phyloP scores from a whole-genome alignment of 2,113 vertebrate genomes.

The Nycticorax nycticorax region DNA sequence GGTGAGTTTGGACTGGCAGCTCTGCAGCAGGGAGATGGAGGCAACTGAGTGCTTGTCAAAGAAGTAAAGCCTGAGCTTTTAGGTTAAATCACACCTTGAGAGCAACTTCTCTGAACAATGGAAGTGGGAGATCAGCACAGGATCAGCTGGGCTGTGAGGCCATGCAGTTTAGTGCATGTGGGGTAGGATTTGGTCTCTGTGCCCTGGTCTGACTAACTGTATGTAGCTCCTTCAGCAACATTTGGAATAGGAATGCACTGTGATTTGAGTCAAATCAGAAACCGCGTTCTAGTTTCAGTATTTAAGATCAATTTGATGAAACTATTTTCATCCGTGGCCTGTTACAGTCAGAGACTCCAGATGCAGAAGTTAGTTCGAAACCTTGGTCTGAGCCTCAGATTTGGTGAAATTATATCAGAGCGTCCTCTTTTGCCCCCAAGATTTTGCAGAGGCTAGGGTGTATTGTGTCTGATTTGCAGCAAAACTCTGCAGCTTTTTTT shows the following conservation, averaged over 20 bases:
- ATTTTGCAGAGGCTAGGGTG: neutral
- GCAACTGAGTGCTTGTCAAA: neutral
- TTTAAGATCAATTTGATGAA: neutral
- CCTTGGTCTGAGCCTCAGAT: neutral
- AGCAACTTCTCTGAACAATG: neutral
- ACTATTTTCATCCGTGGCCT: accelerated
- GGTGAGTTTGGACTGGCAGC: neutral
- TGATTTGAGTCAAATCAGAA: neutral
- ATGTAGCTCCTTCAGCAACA: neutral
- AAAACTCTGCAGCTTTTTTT: neutral
- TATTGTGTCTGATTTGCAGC: neutral
- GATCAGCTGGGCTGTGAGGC: neutral
- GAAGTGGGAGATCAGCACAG: neutral
- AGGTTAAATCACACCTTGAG: neutral
- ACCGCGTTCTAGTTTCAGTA: neutral
- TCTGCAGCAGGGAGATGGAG: neutral
- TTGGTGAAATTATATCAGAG: neutral
- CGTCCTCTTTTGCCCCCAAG: accelerated
- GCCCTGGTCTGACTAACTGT: neutral
- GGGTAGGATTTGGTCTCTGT: neutral
- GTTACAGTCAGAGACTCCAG: neutral
- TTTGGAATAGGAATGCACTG: neutral
- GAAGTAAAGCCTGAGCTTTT: neutral
- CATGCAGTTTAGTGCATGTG: accelerated
- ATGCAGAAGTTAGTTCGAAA: neutral